Evolutionary conservation across 2,113 vertebrate genomes (phyloP), one percentile per base, ranked within the genome.

Genomic region (Sciurus niger): DNA sequence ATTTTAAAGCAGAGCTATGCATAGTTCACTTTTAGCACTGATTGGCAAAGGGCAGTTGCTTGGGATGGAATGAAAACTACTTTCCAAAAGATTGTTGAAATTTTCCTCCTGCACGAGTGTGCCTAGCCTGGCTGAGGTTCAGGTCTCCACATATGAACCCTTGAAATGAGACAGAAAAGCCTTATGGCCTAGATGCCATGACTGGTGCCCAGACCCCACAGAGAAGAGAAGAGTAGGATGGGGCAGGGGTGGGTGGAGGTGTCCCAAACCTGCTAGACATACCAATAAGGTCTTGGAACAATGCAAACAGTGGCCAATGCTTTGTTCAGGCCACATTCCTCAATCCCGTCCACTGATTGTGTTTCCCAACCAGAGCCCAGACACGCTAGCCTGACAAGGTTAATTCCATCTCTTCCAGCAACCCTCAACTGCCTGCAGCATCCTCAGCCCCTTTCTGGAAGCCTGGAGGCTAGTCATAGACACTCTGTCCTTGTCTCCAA

Each of bases 41-140:
- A 30, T 1, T 95, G 89, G 95, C 95, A 97, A 85, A 70, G 79
- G 90, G 77, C 65, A 92, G 89, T 32, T 93, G 86, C 95, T 73
- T 37, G 25, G 58, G 55, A 43, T 94, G 94, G 76, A 92, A 84
- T 43, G 46, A 53, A 96, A 93, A 89, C 55, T 72, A 80, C 76
- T 94, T 96, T 89, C 91, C 82, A 80, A 85, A 93, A 84, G n/a
- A 46, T 55, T 32, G 30, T 0, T 82, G 63, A 51, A 43, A 48
- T 67, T 74, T 70, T 78, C 32, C 85, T 70, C n/a, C 58, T 48
- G 55, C 34, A 30, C 4, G 2, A 48, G 82, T 1, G 22, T 32
- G 95, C 79, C 86, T 91, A 74, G 76, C 85, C 82, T 83, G 94
- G 82, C 77, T 40, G 63, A 43, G 13, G 13, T 9, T 68, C 78